These are phyloP conservation scores for Drosophila atripex DNA, from an alignment of 2,888 invertebrate genomes.

Conservation along the genomic window DNA sequence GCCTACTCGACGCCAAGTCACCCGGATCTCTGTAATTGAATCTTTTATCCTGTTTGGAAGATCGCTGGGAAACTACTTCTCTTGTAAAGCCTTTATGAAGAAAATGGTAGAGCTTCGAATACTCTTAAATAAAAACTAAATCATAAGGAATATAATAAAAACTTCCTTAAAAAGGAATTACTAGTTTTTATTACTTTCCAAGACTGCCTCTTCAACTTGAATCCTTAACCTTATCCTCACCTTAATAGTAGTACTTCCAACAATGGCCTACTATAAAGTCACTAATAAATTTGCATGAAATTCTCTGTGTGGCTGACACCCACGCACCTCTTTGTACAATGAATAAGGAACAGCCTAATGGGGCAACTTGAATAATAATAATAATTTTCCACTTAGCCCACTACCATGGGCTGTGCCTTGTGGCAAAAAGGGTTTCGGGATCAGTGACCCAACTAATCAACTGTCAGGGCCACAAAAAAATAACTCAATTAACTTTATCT, in stretches of 20 bases:
- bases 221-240: neutral
- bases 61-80: conserved; percentile 63
- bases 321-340: conserved; percentile 50
- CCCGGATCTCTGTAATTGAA: conserved; percentile 66
- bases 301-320: conserved; percentile 12
- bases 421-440: conserved; percentile 12
- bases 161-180: neutral
- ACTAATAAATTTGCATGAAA: conserved; percentile 44
- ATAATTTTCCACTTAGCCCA: conserved; percentile 77
- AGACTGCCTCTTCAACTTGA: neutral
- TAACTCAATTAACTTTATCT: conserved; percentile 80
- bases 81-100: neutral
- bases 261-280: conserved; percentile 12
- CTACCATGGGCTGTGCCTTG: conserved; percentile 45
- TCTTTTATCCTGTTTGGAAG: conserved; percentile 68
- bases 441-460: conserved; percentile 67
- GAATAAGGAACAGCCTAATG: conserved; percentile 64
- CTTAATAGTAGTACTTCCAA: neutral
- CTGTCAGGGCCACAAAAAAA: conserved; percentile 67
- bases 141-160: too few species aligned
- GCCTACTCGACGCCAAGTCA: conserved; percentile 55
- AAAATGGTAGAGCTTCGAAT: neutral
- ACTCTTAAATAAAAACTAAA: neutral
- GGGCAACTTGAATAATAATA: conserved; percentile 69
- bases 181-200: neutral